Base-by-base conservation (phyloP, 2,113 vertebrate species). In the Oryzias woworae region DNA sequence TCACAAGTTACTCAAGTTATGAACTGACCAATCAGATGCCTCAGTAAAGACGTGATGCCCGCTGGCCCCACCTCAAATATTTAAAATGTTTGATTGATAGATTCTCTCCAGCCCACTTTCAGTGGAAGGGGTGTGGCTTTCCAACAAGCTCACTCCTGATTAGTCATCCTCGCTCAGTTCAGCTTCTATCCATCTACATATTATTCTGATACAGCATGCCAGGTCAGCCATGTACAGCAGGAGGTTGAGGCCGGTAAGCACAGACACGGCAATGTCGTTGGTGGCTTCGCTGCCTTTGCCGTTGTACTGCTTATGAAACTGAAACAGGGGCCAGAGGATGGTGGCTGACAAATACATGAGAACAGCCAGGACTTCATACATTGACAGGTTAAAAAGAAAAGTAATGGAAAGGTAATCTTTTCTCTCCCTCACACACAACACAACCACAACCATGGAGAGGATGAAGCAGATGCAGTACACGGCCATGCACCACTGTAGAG, bases 401-500 rank as follows among this genome's bases (percentile, higher is more conserved):
- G 94, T 62, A 52, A 92, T 73, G 10, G 93, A 93, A 14, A 95
- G 85, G 18, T 76, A 81, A 55, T 92, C 88, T 91, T 94, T 49
- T 94, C 92, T 0, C 91, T 94, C 92, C 0, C 91, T 91, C 51
- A 95, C 85, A 56, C 85, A 94, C 57, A 95, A 77, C 63, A 95
- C 83, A 71, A 95, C 92, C 61, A 94, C 88, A 6, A 86, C 85
- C 2, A 93, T 89, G 0, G 94, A 94, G 15, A 95, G 76, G 77
- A 95, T 94, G 90, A 95, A 95, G 78, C 94, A 95, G 82, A 95
- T 93, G 80, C 93, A 91, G 47, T 94, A 95, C 1, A 95, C 94
- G 0, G 94, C 91, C 88, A 95, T 85, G 48, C 94, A 95, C 93
- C 94, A 95, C 78, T 90, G 83, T 23, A 95, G 58, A 0, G 78